Evolutionary conservation across 2,113 vertebrate genomes (phyloP), one percentile per base, ranked within the genome.

Genomic region (Heptranchias perlo): DNA sequence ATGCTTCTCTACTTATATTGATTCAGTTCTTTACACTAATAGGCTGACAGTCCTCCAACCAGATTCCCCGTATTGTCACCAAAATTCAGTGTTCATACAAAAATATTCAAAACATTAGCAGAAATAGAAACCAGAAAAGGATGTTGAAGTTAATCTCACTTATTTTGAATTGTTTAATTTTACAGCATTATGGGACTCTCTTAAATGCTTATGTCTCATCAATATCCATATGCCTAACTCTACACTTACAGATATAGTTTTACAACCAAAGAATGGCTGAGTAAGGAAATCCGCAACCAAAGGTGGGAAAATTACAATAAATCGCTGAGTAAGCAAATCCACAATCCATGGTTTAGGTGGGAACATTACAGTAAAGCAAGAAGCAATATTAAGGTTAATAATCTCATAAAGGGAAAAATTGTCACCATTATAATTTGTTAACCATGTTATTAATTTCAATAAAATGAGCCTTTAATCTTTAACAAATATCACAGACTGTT

Each of bases 81-180:
- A 39, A 35, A 35, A 14, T 14, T 92, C 35, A 61, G 18, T 39
- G n/a, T 62, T 93, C n/a, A 39, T 54, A 35, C 52, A 91, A 87
- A 61, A 54, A 89, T 91, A 91, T 91, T 91, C 58, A 87, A 61
- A 54, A 89, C 61, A 91, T 91, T 91, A 54, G 35, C 58, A 39
- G 58, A 23, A 39, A 62, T 62, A 23, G 35, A 62, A 93, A 93
- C 5, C 54, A 92, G 11, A n/a, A 10, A 62, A 62, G 31, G 35
- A n/a, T 61, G 16, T 92, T 92, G 39, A 23, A 62, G n/a, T 93
- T 93, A 21, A 62, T 93, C 61, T 16, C 6, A 14, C n/a, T 21
- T 82, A 31, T 39, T n/a, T 62, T 64, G 54, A 39, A 44, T 23
- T 61, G 35, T 62, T 92, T 62, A n/a, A n/a, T 39, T 3, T 62